These are phyloP conservation scores for Ylistrum balloti DNA, from an alignment of 1,140 invertebrate genomes.

Conservation along the genomic window DNA sequence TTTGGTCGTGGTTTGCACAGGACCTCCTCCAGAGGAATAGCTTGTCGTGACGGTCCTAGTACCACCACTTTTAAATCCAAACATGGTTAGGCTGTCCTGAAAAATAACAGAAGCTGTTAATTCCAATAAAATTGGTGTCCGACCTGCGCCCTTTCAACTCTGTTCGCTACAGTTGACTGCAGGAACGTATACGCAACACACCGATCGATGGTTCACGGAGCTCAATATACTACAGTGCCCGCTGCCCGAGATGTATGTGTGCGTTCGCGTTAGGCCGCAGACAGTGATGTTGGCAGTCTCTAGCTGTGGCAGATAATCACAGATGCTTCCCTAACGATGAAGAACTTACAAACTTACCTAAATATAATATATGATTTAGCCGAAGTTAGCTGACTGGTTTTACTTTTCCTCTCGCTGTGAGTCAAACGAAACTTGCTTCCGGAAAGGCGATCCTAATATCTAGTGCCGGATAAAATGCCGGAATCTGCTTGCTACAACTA, in stretches of 20 bases:
- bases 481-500: neutral
- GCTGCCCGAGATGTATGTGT: neutral
- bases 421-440: slow-evolving; percentile 3
- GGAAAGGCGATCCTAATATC: slow-evolving; percentile 33
- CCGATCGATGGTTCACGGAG: slow-evolving; percentile 27
- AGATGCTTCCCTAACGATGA: neutral
- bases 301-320: neutral
- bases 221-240: neutral
- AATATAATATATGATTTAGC: neutral
- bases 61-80: slow-evolving; percentile 27
- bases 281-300: neutral
- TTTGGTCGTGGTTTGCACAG: slow-evolving; percentile 70
- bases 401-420: neutral
- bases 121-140: neutral
- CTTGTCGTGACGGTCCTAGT: slow-evolving; percentile 72
- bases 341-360: slow-evolving; percentile 4
- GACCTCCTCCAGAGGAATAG: slow-evolving; percentile 72
- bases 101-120: neutral
- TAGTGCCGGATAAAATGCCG: neutral
- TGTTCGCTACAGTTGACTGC: slow-evolving; percentile 31
- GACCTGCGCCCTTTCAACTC: slow-evolving; percentile 30
- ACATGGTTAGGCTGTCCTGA: slow-evolving; percentile 29
- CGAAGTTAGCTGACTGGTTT: neutral
- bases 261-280: neutral
- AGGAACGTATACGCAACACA: slow-evolving; percentile 14